Evolutionary conservation across 2,797 vertebrate genomes (phyloP), one percentile per base, ranked within the genome.

Genomic region (Gymnoscopelus braueri): DNA sequence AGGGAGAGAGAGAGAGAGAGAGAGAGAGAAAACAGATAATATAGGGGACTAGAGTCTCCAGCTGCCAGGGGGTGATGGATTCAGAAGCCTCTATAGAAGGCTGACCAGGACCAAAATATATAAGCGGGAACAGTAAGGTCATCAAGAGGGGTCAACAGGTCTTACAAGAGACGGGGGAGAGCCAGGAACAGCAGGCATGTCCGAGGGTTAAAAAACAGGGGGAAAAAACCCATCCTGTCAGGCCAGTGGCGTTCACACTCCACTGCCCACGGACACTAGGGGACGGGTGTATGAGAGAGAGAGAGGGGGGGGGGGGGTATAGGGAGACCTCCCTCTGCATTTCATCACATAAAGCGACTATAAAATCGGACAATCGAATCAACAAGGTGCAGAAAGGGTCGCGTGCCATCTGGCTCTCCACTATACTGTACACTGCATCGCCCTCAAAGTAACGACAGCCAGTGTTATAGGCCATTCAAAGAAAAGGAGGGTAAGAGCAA

Each of bases 271-370:
- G 29, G 65, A 76, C 24, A 63, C 55, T 1, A 51, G 39, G 49
- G 68, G 60, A 60, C 10, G 13, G 14, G 58, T 6, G 58, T 10
- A 14, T 44, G 35, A 35, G 56, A 65, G 78, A 75, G 74, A 59
- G 65, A 56, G 23, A 62, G 67, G 69, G 49, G 8, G 29, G 47
- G 3, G 51, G 50, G 23, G n/a, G 9, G 19, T 26, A 44, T 29
- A 44, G 35, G 47, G 59, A 23, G 48, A 35, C 48, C 19, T 44
- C 39, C 39, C 39, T 44, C 39, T 44, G 39, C 39, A 44, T 44
- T 44, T 83, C 83, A 82, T 79, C 80, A 83, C 14, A 78, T 72
- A 66, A 62, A 81, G 69, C 72, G 78, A 78, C 69, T 75, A 64
- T 76, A 74, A 83, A 84, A 84, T 70, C 71, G 50, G 5, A 29